phyloP scores from a whole-genome alignment of 2,888 invertebrate genomes.

The Agrotis clavis region DNA sequence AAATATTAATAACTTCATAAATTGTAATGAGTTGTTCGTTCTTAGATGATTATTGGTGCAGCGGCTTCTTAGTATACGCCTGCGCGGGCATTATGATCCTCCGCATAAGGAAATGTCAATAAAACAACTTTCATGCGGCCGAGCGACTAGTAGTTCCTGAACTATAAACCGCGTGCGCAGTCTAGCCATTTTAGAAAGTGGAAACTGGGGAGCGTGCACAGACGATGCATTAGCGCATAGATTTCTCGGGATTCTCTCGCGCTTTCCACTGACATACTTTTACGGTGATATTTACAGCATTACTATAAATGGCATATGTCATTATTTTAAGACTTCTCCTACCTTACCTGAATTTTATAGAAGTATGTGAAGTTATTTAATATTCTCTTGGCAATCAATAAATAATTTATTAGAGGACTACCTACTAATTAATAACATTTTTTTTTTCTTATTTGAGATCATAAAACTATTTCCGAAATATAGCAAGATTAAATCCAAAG shows the following conservation, averaged over 20 bases:
- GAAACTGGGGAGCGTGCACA: constrained; percentile 83
- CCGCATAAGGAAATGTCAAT: constrained; percentile 83
- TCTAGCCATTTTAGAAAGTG: constrained; percentile 90
- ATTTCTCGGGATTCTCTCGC: constrained; percentile 91
- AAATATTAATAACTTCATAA: constrained; percentile 45
- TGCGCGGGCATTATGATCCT: constrained; percentile 56
- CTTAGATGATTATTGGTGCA: constrained; percentile 46
- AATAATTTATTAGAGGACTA: too few relatives aligned
- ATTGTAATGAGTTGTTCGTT: constrained; percentile 23
- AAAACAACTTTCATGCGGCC: constrained; percentile 85
- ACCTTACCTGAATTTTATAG: constrained; percentile 14
- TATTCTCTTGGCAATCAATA: background rate
- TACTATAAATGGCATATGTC: constrained; percentile 45
- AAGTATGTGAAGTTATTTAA: background rate
- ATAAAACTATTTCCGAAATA: constrained; percentile 6
- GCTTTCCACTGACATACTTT: constrained; percentile 90
- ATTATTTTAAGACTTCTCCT: constrained; percentile 39
- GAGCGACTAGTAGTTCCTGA: constrained; percentile 83
- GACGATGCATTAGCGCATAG: constrained; percentile 83
- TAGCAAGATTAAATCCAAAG: constrained; percentile 41
- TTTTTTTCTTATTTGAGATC: background rate
- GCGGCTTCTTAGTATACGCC: constrained; percentile 48
- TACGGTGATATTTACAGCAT: constrained; percentile 70
- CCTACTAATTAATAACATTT: background rate
- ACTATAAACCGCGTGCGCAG: constrained; percentile 82